A percentile compares a stretch with the other conserved stretches of the same genome.
Evolutionary conservation across 2,888 invertebrate genomes (phyloP).

Genomic region (Eledone cirrhosa): DNA sequence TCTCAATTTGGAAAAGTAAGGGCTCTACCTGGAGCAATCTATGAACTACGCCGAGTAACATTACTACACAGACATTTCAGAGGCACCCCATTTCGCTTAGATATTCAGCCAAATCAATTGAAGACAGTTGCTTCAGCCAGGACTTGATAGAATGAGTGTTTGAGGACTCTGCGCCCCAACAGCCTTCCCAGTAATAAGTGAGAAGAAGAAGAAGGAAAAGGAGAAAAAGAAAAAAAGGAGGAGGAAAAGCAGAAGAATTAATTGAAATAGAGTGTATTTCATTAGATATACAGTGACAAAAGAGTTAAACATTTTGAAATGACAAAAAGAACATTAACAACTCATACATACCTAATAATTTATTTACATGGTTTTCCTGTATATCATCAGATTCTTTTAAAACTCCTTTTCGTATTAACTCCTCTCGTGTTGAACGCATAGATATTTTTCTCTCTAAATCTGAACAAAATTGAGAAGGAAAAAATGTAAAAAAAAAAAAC

Average conservation of each 20-base stretch:
- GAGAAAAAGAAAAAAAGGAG: slow-evolving; percentile 29
- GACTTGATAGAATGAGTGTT: no score
- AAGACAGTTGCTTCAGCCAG: no score
- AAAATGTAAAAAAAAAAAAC: background rate
- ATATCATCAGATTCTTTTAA: slow-evolving; percentile 68
- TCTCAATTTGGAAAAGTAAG: no score
- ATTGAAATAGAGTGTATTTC: no score
- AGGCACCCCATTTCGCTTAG: no score
- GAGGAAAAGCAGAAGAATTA: slow-evolving; percentile 17
- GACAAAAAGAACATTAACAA: background rate
- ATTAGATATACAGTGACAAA: background rate
- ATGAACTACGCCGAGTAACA: no score
- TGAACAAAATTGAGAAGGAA: slow-evolving; percentile 67
- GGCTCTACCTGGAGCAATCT: no score
- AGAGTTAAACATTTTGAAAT: background rate
- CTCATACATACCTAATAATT: slow-evolving; percentile 28
- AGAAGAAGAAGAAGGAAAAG: no score
- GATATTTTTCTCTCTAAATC: slow-evolving; percentile 98
- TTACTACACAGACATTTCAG: no score
- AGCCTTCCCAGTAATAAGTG: no score
- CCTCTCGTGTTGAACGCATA: slow-evolving; percentile 96
- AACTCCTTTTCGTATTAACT: slow-evolving; percentile 95
- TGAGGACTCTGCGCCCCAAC: no score
- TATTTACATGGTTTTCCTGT: slow-evolving; percentile 37
- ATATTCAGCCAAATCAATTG: no score